Conservation (phyloP, 1,140 invertebrate species). For the Calosoma granatense region DNA sequence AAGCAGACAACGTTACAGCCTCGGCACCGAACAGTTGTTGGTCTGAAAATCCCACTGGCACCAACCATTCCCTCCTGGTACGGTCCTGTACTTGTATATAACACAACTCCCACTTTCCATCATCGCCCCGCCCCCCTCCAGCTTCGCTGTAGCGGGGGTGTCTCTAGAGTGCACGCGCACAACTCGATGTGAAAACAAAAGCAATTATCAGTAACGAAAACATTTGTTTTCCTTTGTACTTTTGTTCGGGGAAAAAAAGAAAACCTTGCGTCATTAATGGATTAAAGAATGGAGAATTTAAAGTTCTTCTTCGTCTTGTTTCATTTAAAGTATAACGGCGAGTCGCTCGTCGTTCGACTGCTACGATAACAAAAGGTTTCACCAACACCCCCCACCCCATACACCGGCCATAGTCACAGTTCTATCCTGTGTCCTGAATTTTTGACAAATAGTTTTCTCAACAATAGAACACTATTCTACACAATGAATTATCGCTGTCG, state of each 20-base stretch:
- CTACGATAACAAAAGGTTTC: no score
- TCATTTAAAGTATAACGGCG: no score
- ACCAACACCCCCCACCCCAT: no score
- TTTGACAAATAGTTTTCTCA: not conserved
- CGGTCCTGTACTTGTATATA: no score
- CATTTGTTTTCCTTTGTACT: slow-evolving; percentile 4
- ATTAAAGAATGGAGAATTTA: slow-evolving; percentile 2
- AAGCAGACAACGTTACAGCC: not conserved
- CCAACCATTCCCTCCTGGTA: no score
- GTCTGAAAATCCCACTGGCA: not conserved
- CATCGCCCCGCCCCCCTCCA: not conserved
- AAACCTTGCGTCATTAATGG: not conserved
- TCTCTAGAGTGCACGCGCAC: not conserved
- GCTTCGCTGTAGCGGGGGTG: not conserved
- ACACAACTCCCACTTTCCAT: no score
- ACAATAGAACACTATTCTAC: not conserved
- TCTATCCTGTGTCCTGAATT: no score
- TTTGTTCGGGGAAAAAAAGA: not conserved
- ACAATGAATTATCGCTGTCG: not conserved
- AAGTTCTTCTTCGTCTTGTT: not conserved
- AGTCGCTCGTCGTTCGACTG: no score
- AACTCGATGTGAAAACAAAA: not conserved
- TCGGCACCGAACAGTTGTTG: not conserved
- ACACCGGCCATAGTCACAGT: no score
- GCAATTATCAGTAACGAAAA: slow-evolving; percentile 6